A percentile compares a stretch with the other conserved stretches of the same genome.
Conservation (phyloP, 2,797 vertebrate species). For the Poeciliopsis turneri region DNA sequence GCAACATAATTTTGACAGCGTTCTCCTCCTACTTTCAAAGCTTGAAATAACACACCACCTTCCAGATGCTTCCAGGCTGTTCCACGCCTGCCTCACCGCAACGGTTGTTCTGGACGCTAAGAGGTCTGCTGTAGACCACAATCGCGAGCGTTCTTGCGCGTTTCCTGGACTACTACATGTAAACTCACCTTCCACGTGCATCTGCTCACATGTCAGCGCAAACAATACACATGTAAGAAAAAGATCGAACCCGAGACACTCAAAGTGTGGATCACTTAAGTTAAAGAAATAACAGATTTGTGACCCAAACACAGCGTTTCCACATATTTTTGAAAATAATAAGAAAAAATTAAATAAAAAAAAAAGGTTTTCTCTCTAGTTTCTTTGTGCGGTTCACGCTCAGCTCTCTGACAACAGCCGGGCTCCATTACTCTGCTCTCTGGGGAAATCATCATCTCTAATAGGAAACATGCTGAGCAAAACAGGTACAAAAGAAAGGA, state of each 20-base stretch:
- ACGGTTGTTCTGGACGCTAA: constrained; percentile 72
- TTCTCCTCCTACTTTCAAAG: constrained; percentile 56
- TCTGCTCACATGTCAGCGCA: constrained; percentile 6
- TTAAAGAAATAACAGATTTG: constrained; percentile 56
- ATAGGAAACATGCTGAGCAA: constrained; percentile 76
- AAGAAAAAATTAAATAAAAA: constrained; percentile 9
- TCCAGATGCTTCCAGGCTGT: constrained; percentile 65
- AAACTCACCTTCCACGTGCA: constrained; percentile 55
- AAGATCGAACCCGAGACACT: constrained; percentile 52
- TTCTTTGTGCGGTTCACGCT: constrained; percentile 65
- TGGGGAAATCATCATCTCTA: constrained; percentile 72
- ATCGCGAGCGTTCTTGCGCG: constrained; percentile 66
- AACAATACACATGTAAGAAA: constrained; percentile 30
- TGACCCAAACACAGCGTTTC: constrained; percentile 64
- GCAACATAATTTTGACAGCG: constrained; percentile 63
- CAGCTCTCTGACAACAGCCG: constrained; percentile 71
- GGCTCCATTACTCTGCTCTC: constrained; percentile 69
- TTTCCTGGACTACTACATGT: constrained; percentile 67
- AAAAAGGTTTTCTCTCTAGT: constrained; percentile 63
- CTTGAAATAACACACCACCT: constrained; percentile 74
- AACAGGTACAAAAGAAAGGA: constrained; percentile 12
- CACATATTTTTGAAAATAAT: constrained; percentile 68
- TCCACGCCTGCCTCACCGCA: constrained; percentile 22
- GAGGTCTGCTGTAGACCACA: constrained; percentile 60
- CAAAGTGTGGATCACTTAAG: constrained; percentile 40